phyloP scores from a whole-genome alignment of 2,888 invertebrate species.

The Campoplex nolae region DNA sequence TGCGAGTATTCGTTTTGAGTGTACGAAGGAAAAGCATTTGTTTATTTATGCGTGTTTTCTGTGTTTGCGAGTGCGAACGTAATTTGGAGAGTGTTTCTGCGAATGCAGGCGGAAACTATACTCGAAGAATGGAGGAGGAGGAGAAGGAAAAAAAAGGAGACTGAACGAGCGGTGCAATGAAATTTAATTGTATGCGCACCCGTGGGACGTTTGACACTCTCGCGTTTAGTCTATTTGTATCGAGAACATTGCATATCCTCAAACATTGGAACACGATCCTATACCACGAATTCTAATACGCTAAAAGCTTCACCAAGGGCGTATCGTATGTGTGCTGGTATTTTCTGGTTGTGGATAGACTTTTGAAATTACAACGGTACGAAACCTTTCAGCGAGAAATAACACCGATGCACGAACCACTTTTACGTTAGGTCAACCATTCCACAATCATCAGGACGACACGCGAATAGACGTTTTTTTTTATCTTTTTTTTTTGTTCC shows the following conservation, averaged over 20 bases:
- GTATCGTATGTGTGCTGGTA: constrained; percentile 6
- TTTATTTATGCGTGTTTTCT: constrained; percentile 15
- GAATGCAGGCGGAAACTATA: background rate
- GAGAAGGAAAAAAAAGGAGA: constrained; percentile 1
- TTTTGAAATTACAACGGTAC: constrained; percentile 36
- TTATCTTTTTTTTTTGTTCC: background rate
- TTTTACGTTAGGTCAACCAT: constrained; percentile 28
- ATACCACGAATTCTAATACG: constrained; percentile 57
- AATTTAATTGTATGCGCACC: constrained; percentile 27
- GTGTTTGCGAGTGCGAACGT: constrained; percentile 10
- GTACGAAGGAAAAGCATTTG: background rate
- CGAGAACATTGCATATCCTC: constrained; percentile 31
- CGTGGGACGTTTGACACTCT: constrained; percentile 2
- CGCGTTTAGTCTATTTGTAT: constrained; percentile 11
- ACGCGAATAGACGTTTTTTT: constrained; percentile 10
- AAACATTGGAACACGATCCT: constrained; percentile 24
- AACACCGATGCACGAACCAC: constrained; percentile 31
- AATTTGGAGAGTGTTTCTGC: constrained; percentile 56
- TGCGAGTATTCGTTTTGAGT: background rate
- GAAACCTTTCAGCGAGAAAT: constrained; percentile 14
- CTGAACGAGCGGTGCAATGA: constrained; percentile 25
- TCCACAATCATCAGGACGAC: background rate
- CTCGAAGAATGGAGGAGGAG: background rate
- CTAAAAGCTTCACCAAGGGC: constrained; percentile 41
- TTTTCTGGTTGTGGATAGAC: constrained; percentile 24